A percentile compares a stretch with the other conserved stretches of the same genome.
Evolutionary conservation across 2,888 invertebrate genomes (phyloP).

Genomic region (Exocentrus adspersus): DNA sequence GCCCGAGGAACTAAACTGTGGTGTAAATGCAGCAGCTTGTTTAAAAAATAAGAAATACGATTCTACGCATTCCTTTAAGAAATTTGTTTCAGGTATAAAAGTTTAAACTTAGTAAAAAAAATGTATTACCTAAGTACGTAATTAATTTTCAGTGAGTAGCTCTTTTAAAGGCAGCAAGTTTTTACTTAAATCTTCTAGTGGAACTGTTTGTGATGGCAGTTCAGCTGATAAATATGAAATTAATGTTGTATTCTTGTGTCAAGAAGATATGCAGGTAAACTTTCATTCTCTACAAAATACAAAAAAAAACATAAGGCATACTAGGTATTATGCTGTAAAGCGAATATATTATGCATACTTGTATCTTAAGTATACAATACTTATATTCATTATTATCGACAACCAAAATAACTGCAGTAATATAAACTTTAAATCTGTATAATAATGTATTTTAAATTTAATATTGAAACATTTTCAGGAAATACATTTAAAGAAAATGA

Average conservation of each 20-base stretch:
- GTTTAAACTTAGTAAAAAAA: not conserved
- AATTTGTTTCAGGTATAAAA: constrained; percentile 7
- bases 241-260: not conserved
- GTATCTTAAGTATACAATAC: too few relatives aligned
- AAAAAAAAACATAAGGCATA: too few relatives aligned
- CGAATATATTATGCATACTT: too few relatives aligned
- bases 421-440: too few relatives aligned
- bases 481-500: not conserved
- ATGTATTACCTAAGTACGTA: not conserved
- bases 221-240: not conserved
- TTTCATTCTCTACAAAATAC: too few relatives aligned
- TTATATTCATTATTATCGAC: too few relatives aligned
- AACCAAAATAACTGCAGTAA: too few relatives aligned
- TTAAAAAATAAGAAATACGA: not conserved
- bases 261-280: not conserved
- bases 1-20: constrained; percentile 1
- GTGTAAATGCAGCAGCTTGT: constrained; percentile 7
- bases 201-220: not conserved
- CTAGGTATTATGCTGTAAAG: too few relatives aligned
- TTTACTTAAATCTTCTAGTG: not conserved
- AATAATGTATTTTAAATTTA: not conserved
- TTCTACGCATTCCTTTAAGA: not conserved
- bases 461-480: constrained; percentile 2
- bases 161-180: too few relatives aligned
- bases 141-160: not conserved